phyloP scores from a whole-genome alignment of 2,888 invertebrate species.

The Ceriagrion tenellum region DNA sequence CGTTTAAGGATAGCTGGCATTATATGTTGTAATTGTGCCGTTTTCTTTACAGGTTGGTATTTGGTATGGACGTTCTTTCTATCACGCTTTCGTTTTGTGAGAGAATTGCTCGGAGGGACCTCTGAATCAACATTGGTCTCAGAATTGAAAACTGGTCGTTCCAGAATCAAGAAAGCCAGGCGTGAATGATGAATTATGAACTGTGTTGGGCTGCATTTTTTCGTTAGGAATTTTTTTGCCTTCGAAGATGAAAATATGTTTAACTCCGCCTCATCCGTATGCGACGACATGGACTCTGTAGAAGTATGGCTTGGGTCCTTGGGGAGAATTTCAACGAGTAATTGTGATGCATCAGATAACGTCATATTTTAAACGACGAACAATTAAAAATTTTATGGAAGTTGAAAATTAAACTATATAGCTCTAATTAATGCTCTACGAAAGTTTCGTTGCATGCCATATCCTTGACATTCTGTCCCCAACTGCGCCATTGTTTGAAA shows the following conservation, averaged over 20 bases:
- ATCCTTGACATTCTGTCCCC: background rate
- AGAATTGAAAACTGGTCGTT: conserved; percentile 80
- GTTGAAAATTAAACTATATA: background rate
- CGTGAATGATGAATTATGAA: conserved; percentile 16
- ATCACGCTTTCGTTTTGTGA: conserved; percentile 91
- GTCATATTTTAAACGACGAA: conserved; percentile 28
- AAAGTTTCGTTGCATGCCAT: background rate
- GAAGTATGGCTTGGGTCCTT: background rate
- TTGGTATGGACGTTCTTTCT: conserved; percentile 95
- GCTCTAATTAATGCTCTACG: conserved; percentile 32
- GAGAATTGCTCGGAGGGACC: conserved; percentile 89
- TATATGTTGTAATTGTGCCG: conserved; percentile 69
- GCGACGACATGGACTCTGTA: background rate
- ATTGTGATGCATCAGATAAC: conserved; percentile 36
- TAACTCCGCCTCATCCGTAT: background rate
- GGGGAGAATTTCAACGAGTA: conserved; percentile 2
- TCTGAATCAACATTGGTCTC: conserved; percentile 81
- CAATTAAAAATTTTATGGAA: background rate
- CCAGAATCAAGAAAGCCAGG: conserved; percentile 77
- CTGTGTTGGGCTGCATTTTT: background rate
- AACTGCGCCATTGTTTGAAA: background rate
- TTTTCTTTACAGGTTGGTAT: conserved; percentile 89
- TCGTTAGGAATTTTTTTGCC: background rate
- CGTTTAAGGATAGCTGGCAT: background rate
- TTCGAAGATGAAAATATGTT: background rate